Evolutionary conservation across 2,113 vertebrate genomes (phyloP).

Genomic region (Anhinga anhinga): DNA sequence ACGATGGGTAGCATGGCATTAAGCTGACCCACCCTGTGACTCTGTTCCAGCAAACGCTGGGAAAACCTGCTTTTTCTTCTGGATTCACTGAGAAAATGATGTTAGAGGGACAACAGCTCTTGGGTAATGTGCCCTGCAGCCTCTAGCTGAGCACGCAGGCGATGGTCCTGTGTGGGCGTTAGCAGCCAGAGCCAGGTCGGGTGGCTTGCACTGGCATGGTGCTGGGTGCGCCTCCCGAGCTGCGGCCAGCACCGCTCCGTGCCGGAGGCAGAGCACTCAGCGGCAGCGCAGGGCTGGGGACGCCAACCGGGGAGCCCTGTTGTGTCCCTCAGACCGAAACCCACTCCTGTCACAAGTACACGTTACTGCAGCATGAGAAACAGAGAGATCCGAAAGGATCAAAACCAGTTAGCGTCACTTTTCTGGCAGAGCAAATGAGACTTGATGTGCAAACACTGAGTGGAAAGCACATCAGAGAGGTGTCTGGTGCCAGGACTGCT

Average conservation of each 20-base stretch:
- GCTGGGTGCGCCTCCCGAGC: rapidly evolving
- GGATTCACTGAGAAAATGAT: background rate
- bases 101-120: background rate
- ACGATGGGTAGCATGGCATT: background rate
- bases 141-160: rapidly evolving
- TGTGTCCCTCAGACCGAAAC: background rate
- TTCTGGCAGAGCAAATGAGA: background rate
- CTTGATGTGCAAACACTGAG: background rate
- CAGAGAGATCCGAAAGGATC: background rate
- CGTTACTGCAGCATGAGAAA: background rate
- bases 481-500: background rate
- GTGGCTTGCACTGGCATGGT: rapidly evolving
- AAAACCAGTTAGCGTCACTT: background rate
- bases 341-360: background rate
- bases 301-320: background rate
- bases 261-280: background rate
- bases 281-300: background rate
- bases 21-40: background rate
- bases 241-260: rapidly evolving
- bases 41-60: background rate
- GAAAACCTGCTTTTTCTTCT: background rate
- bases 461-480: background rate
- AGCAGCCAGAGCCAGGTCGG: rapidly evolving
- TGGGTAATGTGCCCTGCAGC: rapidly evolving
- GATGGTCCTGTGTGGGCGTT: rapidly evolving